phyloP scores from a whole-genome alignment of 2,113 vertebrate species.

The Carassius gibelio region DNA sequence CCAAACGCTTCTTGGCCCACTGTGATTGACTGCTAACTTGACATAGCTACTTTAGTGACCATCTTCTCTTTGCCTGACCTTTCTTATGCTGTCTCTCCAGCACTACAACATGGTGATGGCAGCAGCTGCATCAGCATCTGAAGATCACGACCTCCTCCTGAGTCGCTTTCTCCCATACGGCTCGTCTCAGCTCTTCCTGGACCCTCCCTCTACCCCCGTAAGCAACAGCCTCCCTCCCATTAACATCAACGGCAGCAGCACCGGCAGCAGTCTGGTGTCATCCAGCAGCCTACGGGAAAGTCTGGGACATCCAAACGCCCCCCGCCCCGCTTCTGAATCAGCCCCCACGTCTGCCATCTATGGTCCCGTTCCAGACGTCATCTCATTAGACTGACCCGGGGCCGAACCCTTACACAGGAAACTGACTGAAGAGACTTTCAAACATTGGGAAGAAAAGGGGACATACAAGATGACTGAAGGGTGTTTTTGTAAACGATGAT shows the following conservation, averaged over 20 bases:
- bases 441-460: slow-evolving; percentile 48
- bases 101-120: slow-evolving; percentile 97
- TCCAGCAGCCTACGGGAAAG: slow-evolving; percentile 87
- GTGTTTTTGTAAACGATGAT: slow-evolving; percentile 75
- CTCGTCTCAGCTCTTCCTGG: slow-evolving; percentile 94
- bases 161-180: slow-evolving; percentile 92
- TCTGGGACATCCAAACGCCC: slow-evolving; percentile 78
- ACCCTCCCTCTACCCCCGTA: slow-evolving; percentile 84
- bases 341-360: slow-evolving; percentile 87
- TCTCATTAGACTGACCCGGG: slow-evolving; percentile 89
- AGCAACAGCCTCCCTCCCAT: slow-evolving; percentile 78
- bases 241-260: slow-evolving; percentile 83
- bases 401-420: background rate
- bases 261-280: slow-evolving; percentile 89
- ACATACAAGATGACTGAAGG: slow-evolving; percentile 71
- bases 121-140: slow-evolving; percentile 87
- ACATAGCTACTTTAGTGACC: background rate
- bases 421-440: slow-evolving; percentile 44
- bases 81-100: slow-evolving; percentile 63
- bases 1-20: background rate
- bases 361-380: slow-evolving; percentile 94
- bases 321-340: slow-evolving; percentile 79
- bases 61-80: background rate
- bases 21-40: background rate
- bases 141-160: slow-evolving; percentile 92